A percentile compares a stretch with the other conserved stretches of the same genome.
Conservation (phyloP, 2,797 vertebrate genomes). For the Lagodon rhomboides region DNA sequence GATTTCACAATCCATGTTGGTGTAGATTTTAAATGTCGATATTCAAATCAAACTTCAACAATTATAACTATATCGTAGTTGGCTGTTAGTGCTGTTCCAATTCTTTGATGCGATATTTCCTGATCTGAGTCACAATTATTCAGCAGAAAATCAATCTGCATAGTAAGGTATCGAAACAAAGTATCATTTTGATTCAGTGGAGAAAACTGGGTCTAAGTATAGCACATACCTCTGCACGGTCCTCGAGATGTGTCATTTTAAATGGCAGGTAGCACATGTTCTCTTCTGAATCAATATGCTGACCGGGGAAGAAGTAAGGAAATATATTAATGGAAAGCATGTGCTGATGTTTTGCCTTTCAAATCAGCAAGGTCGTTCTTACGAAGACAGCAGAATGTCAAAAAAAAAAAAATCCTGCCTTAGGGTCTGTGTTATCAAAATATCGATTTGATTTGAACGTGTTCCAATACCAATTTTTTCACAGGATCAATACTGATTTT, state of each 20-base stretch:
- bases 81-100: neutral
- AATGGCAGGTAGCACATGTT: neutral
- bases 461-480: too few relatives aligned
- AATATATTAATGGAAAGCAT: neutral
- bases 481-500: too few relatives aligned
- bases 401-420: neutral
- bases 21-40: neutral
- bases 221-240: neutral
- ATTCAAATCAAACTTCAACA: neutral
- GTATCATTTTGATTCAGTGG: neutral
- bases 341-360: neutral
- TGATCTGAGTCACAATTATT: neutral
- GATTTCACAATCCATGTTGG: neutral
- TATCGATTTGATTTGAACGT: too few relatives aligned
- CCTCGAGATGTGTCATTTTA: neutral
- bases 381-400: neutral
- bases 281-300: neutral
- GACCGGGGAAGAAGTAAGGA: neutral
- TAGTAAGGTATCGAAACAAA: neutral
- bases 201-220: neutral
- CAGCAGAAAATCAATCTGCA: neutral
- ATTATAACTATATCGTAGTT: neutral
- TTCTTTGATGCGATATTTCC: neutral
- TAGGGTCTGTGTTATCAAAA: too few relatives aligned
- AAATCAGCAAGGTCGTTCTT: too few relatives aligned